Base-by-base conservation (phyloP, 2,888 invertebrate species). In the Microplitis deprimator region DNA sequence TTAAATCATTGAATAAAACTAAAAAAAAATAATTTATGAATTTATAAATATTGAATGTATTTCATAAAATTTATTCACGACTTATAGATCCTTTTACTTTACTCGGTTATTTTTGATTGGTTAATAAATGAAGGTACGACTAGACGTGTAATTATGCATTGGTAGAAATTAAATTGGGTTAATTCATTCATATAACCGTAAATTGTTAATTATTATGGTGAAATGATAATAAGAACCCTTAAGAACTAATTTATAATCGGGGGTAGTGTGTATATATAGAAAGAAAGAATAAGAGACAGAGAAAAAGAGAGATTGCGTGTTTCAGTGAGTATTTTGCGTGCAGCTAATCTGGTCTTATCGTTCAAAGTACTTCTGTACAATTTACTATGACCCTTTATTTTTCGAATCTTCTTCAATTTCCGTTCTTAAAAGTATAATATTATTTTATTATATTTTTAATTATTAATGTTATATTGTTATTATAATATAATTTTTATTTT, bases 81-180 rank as follows among this genome's bases (percentile, higher is more conserved):
- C 50, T 50, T 8, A 50, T 50, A 8, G 50, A 13, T 50, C 50
- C 29, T 50, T 50, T 50, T 50, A 50, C 50, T 50, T 50, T 13
- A 50, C 13, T 13, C 10, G 13, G 50, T 50, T 50, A 50, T 50
- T 50, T 50, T 13, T 50, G 13, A 50, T 8, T 13, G 50, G 8
- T 50, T 71, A 75, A 64, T 68, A 40, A 59, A 78, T 72, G 40
- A 62, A 16, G 29, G 29, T 62, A 38, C 29, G 7, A 61, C 7
- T 71, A 62, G 60, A 10, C 59, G 20, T 69, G 17, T 69, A 39
- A 65, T 65, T 61, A 61, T 50, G 38, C n/a, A 50, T 50, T 50
- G 7, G 68, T 61, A 41, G 50, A 29, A 73, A 68, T 73, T 73
- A 77, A 81, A 81, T 79, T 79, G 79, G 79, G 81, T 76, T 81